A percentile compares a stretch with the other conserved stretches of the same genome.
These are phyloP conservation scores for Numenius phaeopus DNA, from an alignment of 2,797 vertebrate genomes.

Conservation along the genomic window DNA sequence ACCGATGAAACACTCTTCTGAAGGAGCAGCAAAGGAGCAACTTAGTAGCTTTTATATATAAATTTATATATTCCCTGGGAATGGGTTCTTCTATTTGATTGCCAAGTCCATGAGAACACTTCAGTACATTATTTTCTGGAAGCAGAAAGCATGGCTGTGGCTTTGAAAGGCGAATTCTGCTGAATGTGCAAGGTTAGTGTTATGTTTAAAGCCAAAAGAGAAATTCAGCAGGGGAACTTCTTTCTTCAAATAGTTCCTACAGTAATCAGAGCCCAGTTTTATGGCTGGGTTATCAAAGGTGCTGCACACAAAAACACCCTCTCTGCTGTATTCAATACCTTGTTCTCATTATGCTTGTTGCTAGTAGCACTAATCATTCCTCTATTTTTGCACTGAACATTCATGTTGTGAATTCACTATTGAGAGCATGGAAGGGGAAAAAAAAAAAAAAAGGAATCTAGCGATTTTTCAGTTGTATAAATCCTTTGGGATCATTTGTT, in stretches of 20 bases:
- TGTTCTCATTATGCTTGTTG: neutral
- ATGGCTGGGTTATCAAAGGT: neutral
- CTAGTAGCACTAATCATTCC: neutral
- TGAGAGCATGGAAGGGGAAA: neutral
- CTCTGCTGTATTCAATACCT: neutral
- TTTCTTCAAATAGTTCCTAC: conserved; percentile 6
- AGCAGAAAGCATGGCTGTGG: neutral
- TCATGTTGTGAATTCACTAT: neutral
- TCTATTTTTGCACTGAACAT: neutral
- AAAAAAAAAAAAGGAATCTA: neutral
- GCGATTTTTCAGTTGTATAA: neutral
- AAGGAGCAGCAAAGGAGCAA: neutral
- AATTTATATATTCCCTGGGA: neutral
- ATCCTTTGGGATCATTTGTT: neutral
- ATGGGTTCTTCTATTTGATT: conserved; percentile 8
- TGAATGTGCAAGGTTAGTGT: neutral
- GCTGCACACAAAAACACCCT: neutral
- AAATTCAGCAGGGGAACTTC: neutral
- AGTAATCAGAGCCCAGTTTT: neutral
- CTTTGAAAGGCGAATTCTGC: conserved; percentile 24
- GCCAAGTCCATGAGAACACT: neutral
- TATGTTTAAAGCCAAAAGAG: conserved; percentile 8
- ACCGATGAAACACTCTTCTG: neutral
- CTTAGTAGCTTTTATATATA: neutral
- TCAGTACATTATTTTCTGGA: neutral